Evolutionary conservation across 2,113 vertebrate species (phyloP), one percentile per base, ranked within the genome.

Genomic region (Clinocottus analis): DNA sequence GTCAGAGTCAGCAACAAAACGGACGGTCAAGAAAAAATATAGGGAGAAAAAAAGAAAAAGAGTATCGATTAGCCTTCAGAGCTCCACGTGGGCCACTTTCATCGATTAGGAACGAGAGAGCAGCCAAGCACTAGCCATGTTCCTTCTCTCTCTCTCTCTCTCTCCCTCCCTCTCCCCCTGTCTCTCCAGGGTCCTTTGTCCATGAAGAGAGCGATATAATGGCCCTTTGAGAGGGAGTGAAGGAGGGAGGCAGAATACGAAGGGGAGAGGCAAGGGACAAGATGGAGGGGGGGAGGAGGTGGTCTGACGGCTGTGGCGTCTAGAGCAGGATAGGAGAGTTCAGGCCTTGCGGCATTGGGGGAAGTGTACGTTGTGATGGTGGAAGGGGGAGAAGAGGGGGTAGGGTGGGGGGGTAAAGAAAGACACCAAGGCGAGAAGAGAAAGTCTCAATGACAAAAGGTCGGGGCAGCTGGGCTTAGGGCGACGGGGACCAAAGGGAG

Each of bases 361-460:
- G 81, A 67, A 67, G 82, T 75, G 89, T 73, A 85, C 62, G 70
- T 85, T 87, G 84, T 83, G 84, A 85, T 63, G 86, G 81, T 65
- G 77, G 79, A 77, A 70, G 82, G 66, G 86, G 72, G 64, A 65
- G 83, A 62, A 85, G 75, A 39, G 25, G 12, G 7, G 10, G 49
- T 21, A 59, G 62, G 51, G 73, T 31, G 72, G 79, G 72, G 85
- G 85, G 90, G 85, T 90, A 87, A 87, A 93, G 91, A 94, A 88
- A 92, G 93, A 92, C 91, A 94, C 90, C 90, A 94, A 85, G 91
- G 83, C 90, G 84, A 89, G 89, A 87, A 92, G 91, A 94, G 91
- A 94, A 94, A 95, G 91, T 93, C 94, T 95, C 93, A 83, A 93
- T 95, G 95, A 97, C 96, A 97, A 98, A 98, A 94, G 94, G 95